A percentile compares a stretch with the other conserved stretches of the same genome.
phyloP scores from a whole-genome alignment of 2,888 invertebrate species.

The Hydrotaea cyrtoneurina region DNA sequence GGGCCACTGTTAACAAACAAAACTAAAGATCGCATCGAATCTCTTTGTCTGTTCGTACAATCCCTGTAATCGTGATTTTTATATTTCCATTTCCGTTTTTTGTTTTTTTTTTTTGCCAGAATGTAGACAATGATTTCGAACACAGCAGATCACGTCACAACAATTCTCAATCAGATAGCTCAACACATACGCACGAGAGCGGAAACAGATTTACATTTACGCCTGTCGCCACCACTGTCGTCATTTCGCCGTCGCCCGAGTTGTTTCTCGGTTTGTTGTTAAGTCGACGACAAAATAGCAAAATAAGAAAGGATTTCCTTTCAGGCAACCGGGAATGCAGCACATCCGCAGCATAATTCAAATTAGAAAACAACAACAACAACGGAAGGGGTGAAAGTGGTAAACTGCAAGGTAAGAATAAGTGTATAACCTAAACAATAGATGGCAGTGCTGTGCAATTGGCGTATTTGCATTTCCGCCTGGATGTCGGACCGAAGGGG shows the following conservation, averaged over 20 bases:
- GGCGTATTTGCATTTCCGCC: slow-evolving; percentile 39
- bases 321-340: slow-evolving; percentile 38
- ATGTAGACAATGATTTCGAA: too few species aligned
- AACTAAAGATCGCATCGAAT: too few species aligned
- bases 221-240: slow-evolving; percentile 21
- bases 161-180: too few species aligned
- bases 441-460: slow-evolving; percentile 53
- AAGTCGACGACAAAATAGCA: neutral
- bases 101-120: too few species aligned
- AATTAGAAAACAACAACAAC: slow-evolving; percentile 57
- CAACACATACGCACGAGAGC: slow-evolving; percentile 30
- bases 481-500: neutral
- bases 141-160: too few species aligned
- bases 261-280: neutral
- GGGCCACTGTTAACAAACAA: too few species aligned
- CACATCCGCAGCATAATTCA: slow-evolving; percentile 63
- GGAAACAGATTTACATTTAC: slow-evolving; percentile 62
- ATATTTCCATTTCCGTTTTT: too few species aligned
- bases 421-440: neutral
- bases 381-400: neutral
- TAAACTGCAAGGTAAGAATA: slow-evolving; percentile 21
- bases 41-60: too few species aligned
- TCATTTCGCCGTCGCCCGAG: neutral
- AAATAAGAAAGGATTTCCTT: slow-evolving; percentile 62
- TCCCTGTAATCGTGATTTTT: too few species aligned